phyloP scores from a whole-genome alignment of 2,113 vertebrate genomes.

The Lasiurus cinereus region DNA sequence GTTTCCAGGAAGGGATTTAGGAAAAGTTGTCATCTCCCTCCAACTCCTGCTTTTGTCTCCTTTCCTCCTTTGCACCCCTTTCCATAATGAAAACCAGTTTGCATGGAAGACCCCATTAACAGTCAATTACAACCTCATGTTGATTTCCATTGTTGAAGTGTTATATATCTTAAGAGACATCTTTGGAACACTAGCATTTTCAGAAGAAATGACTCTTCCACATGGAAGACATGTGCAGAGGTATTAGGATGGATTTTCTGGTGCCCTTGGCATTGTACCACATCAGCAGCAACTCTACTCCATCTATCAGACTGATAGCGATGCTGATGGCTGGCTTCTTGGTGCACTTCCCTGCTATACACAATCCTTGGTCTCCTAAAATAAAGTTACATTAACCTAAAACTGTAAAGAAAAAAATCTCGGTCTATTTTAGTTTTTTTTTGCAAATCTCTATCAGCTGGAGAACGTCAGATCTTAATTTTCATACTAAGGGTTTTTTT shows the following conservation, averaged over 20 bases:
- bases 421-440: conserved; percentile 21
- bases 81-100: conserved; percentile 8
- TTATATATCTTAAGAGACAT: conserved; percentile 1
- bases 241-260: conserved; percentile 40
- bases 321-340: neutral
- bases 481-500: neutral
- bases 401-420: conserved; percentile 61
- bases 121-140: neutral
- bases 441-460: conserved; percentile 35
- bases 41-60: neutral
- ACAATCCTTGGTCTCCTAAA: neutral
- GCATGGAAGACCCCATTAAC: neutral
- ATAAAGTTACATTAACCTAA: conserved; percentile 48
- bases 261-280: neutral
- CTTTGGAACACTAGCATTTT: conserved; percentile 23
- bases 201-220: neutral
- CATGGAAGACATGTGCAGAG: neutral
- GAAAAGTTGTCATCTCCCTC: conserved; percentile 20
- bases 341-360: neutral
- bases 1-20: neutral
- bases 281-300: neutral
- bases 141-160: conserved; percentile 41
- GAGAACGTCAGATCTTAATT: conserved; percentile 60
- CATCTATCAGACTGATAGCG: neutral
- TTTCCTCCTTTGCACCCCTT: neutral